These are phyloP conservation scores for Chaetops frenatus DNA, from an alignment of 2,113 vertebrate genomes.

Conservation along the genomic window DNA sequence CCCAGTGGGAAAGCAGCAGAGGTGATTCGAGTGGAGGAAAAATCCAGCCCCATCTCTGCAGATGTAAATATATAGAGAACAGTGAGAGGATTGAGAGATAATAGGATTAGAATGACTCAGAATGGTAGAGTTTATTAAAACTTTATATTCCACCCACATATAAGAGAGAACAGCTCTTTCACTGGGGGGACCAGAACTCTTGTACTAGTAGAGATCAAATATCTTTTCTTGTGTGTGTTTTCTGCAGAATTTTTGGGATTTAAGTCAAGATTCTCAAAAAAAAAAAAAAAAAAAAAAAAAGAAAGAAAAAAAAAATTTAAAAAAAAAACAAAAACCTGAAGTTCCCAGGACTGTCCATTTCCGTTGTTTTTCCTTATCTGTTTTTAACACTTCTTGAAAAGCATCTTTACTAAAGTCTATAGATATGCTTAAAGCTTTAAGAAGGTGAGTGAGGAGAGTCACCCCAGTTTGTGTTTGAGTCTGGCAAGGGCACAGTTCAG, in stretches of 20 bases:
- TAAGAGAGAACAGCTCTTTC: neutral
- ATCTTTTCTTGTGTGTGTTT: neutral
- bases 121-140: neutral
- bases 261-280: neutral
- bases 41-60: neutral
- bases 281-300: too few relatives aligned
- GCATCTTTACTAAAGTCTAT: neutral
- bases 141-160: neutral
- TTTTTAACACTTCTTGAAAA: neutral
- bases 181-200: neutral
- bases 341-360: neutral
- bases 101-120: constrained; percentile 40
- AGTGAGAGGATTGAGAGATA: neutral
- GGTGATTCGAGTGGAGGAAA: neutral
- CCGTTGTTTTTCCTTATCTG: too few relatives aligned
- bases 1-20: neutral
- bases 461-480: neutral
- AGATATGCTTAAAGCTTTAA: neutral
- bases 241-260: neutral
- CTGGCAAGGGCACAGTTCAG: neutral
- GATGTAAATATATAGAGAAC: neutral
- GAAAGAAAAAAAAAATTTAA: neutral
- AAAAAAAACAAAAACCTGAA: neutral
- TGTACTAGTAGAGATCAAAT: neutral
- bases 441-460: neutral